These are phyloP conservation scores for Amphiura filiformis DNA, from an alignment of 35 echinoderm and acorn worm genomes.

Conservation along the genomic window DNA sequence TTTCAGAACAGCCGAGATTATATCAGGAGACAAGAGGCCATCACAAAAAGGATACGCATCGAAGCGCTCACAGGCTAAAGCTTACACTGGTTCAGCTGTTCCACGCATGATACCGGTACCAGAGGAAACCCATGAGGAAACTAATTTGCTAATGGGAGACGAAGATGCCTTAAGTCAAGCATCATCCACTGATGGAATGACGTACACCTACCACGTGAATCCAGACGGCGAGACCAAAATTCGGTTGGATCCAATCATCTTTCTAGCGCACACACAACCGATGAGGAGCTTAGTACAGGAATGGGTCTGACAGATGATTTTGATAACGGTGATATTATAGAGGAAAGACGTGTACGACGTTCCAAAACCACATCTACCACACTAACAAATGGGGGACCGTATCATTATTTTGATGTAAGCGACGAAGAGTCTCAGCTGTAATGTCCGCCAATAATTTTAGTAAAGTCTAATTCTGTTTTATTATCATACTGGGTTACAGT, in stretches of 20 bases:
- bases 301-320: not conserved
- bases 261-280: not conserved
- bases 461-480: too few relatives aligned
- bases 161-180: not conserved
- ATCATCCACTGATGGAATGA: not conserved
- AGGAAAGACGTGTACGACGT: not conserved
- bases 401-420: slow-evolving; percentile 15
- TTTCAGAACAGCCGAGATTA: not conserved
- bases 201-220: slow-evolving; percentile 26
- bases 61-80: slow-evolving; percentile 10
- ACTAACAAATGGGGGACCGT: slow-evolving; percentile 1
- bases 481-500: too few relatives aligned
- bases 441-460: not conserved
- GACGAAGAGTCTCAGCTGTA: slow-evolving; percentile 28
- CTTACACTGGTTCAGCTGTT: not conserved
- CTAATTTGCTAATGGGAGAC: not conserved
- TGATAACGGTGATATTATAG: not conserved
- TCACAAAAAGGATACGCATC: not conserved
- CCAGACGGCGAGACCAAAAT: not conserved
- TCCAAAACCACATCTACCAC: slow-evolving; percentile 1
- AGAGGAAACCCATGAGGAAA: slow-evolving; percentile 15
- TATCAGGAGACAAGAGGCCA: not conserved
- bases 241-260: not conserved
- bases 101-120: slow-evolving; percentile 20
- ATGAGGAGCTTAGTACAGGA: not conserved